Evolutionary conservation across 2,113 vertebrate species (phyloP).

Genomic region (Calypte anna): DNA sequence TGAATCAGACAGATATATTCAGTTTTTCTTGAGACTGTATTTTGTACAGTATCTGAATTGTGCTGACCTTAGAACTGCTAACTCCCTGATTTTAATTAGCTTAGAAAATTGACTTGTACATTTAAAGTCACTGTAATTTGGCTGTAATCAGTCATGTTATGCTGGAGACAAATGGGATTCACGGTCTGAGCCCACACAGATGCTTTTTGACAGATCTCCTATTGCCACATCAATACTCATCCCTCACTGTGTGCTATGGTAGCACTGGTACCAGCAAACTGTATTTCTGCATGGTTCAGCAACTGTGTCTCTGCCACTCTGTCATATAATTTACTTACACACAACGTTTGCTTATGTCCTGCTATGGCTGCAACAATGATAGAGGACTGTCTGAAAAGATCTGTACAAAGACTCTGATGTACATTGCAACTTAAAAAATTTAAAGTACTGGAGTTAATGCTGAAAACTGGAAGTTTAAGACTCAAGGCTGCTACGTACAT

Average conservation of each 20-base stretch:
- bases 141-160: slow-evolving; percentile 12
- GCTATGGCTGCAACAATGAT: neutral
- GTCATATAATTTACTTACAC: neutral
- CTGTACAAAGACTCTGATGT: neutral
- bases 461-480: neutral
- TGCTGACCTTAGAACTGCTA: neutral
- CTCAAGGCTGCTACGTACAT: neutral
- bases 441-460: neutral
- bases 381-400: neutral
- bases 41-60: neutral
- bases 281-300: neutral
- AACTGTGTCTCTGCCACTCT: neutral
- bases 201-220: slow-evolving; percentile 53
- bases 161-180: slow-evolving; percentile 6
- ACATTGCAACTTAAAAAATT: neutral
- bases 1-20: neutral
- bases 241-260: neutral
- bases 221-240: slow-evolving; percentile 26
- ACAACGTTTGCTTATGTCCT: neutral
- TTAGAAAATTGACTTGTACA: neutral
- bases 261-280: neutral
- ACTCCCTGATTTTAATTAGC: slow-evolving; percentile 16
- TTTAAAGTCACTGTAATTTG: slow-evolving; percentile 37
- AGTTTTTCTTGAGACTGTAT: neutral
- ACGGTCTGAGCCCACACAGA: neutral